phyloP scores from a whole-genome alignment of 2,797 vertebrate genomes.

The Kryptopterus vitreolus region DNA sequence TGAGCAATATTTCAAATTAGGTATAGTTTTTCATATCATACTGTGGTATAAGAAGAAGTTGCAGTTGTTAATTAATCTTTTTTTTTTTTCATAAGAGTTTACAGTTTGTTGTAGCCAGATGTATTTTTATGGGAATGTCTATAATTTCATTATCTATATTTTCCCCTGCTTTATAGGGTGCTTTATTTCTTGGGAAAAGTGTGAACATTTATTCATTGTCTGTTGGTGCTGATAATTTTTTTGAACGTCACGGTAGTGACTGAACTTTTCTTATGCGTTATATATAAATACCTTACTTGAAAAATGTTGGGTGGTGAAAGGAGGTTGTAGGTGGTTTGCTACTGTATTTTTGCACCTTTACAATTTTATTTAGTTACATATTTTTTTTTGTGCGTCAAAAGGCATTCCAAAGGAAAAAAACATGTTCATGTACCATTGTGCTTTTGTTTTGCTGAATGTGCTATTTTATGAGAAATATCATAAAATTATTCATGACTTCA shows the following conservation, averaged over 20 bases:
- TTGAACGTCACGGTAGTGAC: constrained; percentile 27
- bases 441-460: constrained; percentile 49
- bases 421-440: neutral
- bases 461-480: constrained; percentile 50
- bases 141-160: constrained; percentile 12
- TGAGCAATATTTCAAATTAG: constrained; percentile 17
- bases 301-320: constrained; percentile 32
- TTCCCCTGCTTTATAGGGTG: neutral
- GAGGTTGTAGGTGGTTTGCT: constrained; percentile 10
- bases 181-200: constrained; percentile 17
- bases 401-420: neutral
- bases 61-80: neutral
- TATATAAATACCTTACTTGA: constrained; percentile 34
- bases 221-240: constrained; percentile 28
- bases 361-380: constrained; percentile 20
- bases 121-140: constrained; percentile 20
- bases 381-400: neutral
- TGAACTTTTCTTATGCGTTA: constrained; percentile 24
- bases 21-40: neutral
- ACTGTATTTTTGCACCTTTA: constrained; percentile 38
- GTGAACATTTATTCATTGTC: constrained; percentile 7
- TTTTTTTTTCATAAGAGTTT: neutral
- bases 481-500: constrained; percentile 53
- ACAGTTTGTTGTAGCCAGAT: constrained; percentile 2
- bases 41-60: neutral